These are phyloP conservation scores for Matsumyia berberina DNA, from an alignment of 2,888 invertebrate species.

Conservation along the genomic window DNA sequence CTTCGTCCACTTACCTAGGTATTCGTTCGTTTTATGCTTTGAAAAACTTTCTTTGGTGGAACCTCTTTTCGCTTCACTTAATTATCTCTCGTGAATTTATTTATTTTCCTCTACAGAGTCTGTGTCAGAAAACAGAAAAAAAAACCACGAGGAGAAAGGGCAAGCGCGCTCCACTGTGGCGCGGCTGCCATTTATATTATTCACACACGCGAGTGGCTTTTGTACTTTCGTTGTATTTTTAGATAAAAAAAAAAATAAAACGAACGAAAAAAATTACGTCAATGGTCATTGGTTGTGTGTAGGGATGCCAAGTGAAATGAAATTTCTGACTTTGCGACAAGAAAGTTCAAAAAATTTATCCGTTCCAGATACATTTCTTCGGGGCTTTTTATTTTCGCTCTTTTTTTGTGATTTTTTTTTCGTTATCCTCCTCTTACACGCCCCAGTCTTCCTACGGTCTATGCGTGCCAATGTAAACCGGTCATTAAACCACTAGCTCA, in stretches of 20 bases:
- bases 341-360: constrained; percentile 46
- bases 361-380: constrained; percentile 24
- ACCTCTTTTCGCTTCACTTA: constrained; percentile 47
- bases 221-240: constrained; percentile 43
- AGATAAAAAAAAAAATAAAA: constrained; percentile 22
- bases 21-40: constrained; percentile 6
- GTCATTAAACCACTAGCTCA: constrained; percentile 62
- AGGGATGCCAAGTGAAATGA: constrained; percentile 34
- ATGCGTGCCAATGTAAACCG: constrained; percentile 66
- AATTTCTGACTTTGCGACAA: constrained; percentile 42
- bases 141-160: constrained; percentile 15
- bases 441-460: background rate
- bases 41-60: constrained; percentile 52
- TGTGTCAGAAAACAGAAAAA: constrained; percentile 1
- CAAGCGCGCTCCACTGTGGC: constrained; percentile 7
- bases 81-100: constrained; percentile 48
- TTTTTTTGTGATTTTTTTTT: constrained; percentile 2
- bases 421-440: background rate
- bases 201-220: constrained; percentile 50
- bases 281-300: constrained; percentile 35
- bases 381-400: constrained; percentile 1
- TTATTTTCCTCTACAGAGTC: constrained; percentile 4
- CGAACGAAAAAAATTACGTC: constrained; percentile 39
- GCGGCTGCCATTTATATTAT: constrained; percentile 46
- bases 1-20: background rate